Evolutionary conservation across 2,113 vertebrate species (phyloP).

Genomic region (Sinosuthora webbiana): DNA sequence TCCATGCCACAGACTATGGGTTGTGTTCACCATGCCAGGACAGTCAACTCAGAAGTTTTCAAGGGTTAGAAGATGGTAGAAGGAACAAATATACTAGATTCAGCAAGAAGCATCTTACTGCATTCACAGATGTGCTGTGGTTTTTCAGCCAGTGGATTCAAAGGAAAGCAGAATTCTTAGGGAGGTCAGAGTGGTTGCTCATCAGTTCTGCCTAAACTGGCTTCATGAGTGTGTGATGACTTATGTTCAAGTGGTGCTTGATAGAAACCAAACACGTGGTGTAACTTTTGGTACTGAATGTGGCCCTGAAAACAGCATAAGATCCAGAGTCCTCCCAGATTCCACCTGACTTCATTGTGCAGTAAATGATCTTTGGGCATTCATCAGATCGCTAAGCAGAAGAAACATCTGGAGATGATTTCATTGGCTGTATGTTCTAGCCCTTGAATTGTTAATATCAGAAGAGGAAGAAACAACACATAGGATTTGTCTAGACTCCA

Average conservation of each 20-base stretch:
- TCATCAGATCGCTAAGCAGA: background rate
- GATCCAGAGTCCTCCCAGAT: background rate
- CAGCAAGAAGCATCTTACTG: background rate
- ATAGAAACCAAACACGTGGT: background rate
- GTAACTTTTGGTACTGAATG: background rate
- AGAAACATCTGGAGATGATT: background rate
- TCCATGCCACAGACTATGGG: background rate
- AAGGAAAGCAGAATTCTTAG: background rate
- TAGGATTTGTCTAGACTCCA: background rate
- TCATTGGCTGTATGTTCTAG: background rate
- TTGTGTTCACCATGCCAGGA: background rate
- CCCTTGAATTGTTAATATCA: background rate
- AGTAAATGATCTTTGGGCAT: background rate
- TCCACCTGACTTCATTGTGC: background rate
- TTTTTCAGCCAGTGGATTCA: background rate
- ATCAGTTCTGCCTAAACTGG: background rate
- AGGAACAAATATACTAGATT: background rate
- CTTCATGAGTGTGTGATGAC: background rate
- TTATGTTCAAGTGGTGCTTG: background rate
- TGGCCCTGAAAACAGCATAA: background rate
- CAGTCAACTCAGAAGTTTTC: background rate
- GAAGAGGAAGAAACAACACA: background rate
- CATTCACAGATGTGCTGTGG: background rate
- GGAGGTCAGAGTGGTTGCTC: background rate
- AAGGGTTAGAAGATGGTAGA: background rate